Conservation (phyloP, 2,113 vertebrate species). For the Nyctibius bracteatus region DNA sequence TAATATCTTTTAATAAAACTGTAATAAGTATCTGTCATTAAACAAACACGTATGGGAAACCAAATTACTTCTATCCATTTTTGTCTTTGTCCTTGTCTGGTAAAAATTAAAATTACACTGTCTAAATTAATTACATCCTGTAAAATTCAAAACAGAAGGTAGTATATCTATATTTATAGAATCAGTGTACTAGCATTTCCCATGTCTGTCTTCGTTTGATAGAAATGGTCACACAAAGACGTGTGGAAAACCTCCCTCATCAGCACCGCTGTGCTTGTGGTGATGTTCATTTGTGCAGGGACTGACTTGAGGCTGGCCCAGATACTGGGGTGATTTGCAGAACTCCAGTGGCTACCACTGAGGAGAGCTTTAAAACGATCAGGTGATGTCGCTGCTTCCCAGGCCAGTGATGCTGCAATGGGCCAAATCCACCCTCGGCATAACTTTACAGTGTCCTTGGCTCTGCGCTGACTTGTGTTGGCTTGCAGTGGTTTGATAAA, state of each 20-base stretch:
- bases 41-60: neutral
- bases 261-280: fast-evolving
- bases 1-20: neutral
- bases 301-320: no score
- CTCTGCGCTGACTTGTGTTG: neutral
- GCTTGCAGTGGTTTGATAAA: neutral
- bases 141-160: neutral
- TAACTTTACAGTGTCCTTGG: neutral
- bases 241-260: neutral
- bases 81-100: neutral
- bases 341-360: neutral
- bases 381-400: neutral
- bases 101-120: neutral
- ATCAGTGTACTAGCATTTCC: neutral
- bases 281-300: fast-evolving
- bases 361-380: neutral
- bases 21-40: neutral
- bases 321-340: neutral
- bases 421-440: neutral
- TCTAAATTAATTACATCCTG: neutral
- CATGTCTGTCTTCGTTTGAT: neutral
- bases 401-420: fast-evolving
- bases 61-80: neutral
- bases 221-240: neutral
- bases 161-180: neutral